Conservation (phyloP, 2,797 vertebrate species). For the Dipus sagitta region DNA sequence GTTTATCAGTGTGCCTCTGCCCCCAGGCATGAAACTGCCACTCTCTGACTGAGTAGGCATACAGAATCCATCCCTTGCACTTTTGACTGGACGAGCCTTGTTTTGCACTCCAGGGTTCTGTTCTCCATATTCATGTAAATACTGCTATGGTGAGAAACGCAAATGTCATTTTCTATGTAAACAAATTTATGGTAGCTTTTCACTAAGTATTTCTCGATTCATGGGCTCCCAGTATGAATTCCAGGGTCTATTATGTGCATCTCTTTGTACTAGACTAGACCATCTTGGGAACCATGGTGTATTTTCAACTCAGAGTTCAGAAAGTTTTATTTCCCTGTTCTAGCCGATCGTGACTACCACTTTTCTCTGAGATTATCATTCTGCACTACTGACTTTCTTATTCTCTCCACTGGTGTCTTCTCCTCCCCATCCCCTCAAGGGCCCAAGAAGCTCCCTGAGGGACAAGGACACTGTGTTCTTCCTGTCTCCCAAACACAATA, state of each 20-base stretch:
- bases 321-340: background rate
- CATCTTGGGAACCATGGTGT: background rate
- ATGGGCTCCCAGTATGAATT: background rate
- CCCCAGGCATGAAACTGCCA: background rate
- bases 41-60: background rate
- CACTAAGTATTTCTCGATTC: conserved; percentile 20
- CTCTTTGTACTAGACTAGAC: background rate
- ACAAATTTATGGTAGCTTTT: background rate
- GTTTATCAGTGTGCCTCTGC: background rate
- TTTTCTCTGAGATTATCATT: background rate
- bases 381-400: background rate
- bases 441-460: background rate
- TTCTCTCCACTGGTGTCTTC: background rate
- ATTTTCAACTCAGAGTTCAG: background rate
- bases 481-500: background rate
- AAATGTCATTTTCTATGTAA: conserved; percentile 31
- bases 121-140: conserved; percentile 24
- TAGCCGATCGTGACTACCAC: background rate
- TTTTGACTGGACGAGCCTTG: background rate
- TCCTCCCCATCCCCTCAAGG: background rate
- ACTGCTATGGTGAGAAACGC: background rate
- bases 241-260: background rate
- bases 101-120: background rate
- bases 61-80: background rate
- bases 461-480: background rate